Percentiles rank a stretch among this genome's conserved stretches.
Conservation (phyloP, 1,140 invertebrate genomes). For the Apolygus lucorum region DNA sequence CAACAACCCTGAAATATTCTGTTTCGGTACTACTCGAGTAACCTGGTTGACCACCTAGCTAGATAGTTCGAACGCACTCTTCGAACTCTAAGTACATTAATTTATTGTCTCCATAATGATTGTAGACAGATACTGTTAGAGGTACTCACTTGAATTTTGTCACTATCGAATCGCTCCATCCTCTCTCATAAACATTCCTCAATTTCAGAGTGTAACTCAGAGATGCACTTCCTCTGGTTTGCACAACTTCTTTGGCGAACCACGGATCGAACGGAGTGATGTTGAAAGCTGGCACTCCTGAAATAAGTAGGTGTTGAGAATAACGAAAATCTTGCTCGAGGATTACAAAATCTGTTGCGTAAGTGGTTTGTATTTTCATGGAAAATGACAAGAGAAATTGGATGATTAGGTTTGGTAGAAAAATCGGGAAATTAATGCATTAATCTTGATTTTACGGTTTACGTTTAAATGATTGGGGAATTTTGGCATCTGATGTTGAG, state of each 20-base stretch:
- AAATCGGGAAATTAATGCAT: neutral
- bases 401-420: neutral
- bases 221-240: slow-evolving; percentile 49
- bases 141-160: slow-evolving; percentile 53
- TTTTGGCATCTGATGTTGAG: no score
- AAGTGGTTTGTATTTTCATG: neutral
- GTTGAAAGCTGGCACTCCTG: slow-evolving; percentile 60
- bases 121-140: no score
- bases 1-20: no score
- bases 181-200: slow-evolving; percentile 60
- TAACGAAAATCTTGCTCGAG: neutral
- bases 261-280: slow-evolving; percentile 69
- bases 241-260: slow-evolving; percentile 54
- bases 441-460: no score
- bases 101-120: no score
- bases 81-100: no score
- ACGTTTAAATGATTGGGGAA: no score
- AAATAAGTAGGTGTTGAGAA: slow-evolving; percentile 20
- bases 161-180: slow-evolving; percentile 65
- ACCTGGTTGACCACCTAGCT: no score
- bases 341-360: slow-evolving; percentile 17
- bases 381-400: slow-evolving; percentile 11
- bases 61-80: no score
- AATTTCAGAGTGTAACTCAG: slow-evolving; percentile 61
- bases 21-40: no score